These are phyloP conservation scores for Lochmaea capreae DNA, from an alignment of 2,888 invertebrate species.

Conservation along the genomic window DNA sequence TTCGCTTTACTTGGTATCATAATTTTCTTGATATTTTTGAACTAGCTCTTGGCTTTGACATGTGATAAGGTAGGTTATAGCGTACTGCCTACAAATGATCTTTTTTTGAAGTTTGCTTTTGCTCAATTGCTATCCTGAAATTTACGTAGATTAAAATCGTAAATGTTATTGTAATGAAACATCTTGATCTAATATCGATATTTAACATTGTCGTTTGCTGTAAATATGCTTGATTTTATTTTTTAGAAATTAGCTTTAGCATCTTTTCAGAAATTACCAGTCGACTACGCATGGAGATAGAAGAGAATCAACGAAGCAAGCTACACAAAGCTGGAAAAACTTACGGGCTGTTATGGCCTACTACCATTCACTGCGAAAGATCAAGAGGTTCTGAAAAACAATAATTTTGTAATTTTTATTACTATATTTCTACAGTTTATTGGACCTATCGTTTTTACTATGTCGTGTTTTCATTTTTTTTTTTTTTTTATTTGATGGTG, in stretches of 20 bases:
- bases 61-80: too few species aligned
- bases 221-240: conserved; percentile 24
- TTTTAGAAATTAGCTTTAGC: conserved; percentile 44
- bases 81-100: too few species aligned
- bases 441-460: conserved; percentile 36
- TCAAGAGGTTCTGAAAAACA: conserved; percentile 77
- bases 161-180: too few species aligned
- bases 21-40: too few species aligned
- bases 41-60: too few species aligned
- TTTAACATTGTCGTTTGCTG: conserved; percentile 10
- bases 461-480: conserved; percentile 34
- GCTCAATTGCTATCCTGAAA: too few species aligned
- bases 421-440: conserved; percentile 42
- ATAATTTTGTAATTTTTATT: conserved; percentile 47
- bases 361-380: conserved; percentile 89
- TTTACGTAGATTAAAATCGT: too few species aligned
- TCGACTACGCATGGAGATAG: conserved; percentile 48
- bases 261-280: conserved; percentile 54
- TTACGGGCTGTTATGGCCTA: conserved; percentile 90
- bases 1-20: too few species aligned
- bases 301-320: conserved; percentile 54
- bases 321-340: conserved; percentile 84
- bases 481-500: conserved; percentile 42
- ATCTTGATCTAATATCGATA: background rate
- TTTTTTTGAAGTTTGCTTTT: too few species aligned